phyloP scores from a whole-genome alignment of 2,888 invertebrate species.

The Parthenolecanium corni region DNA sequence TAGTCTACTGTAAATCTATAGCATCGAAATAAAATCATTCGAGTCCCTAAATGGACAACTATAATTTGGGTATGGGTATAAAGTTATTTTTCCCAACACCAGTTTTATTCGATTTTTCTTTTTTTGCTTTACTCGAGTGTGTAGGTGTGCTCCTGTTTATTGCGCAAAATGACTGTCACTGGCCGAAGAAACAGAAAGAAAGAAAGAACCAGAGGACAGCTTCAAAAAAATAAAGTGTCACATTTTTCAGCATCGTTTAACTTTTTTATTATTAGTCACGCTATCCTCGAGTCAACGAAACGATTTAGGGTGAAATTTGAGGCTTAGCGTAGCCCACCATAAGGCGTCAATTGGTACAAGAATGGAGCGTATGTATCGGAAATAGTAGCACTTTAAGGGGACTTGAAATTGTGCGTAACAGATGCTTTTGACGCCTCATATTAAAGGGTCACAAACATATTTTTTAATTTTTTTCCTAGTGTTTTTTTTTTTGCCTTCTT shows the following conservation, averaged over 20 bases:
- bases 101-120: too few species aligned
- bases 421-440: conserved; percentile 26
- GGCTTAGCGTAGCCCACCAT: conserved; percentile 25
- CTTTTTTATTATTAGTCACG: conserved; percentile 23
- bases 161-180: too few species aligned
- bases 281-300: conserved; percentile 26
- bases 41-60: too few species aligned
- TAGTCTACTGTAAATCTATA: too few species aligned
- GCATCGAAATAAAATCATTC: too few species aligned
- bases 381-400: conserved; percentile 27
- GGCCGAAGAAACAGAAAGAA: too few species aligned
- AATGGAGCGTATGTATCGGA: conserved; percentile 22
- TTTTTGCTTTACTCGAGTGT: too few species aligned
- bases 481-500: not conserved
- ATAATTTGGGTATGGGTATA: too few species aligned
- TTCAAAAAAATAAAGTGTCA: conserved; percentile 1
- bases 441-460: conserved; percentile 26
- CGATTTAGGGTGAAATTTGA: conserved; percentile 28
- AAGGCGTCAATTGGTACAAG: conserved; percentile 28
- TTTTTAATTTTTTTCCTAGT: conserved; percentile 20
- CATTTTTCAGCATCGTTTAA: conserved; percentile 20
- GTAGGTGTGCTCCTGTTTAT: too few species aligned
- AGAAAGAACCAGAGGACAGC: not conserved
- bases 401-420: conserved; percentile 27
- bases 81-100: too few species aligned